Base-by-base conservation (phyloP, 2,888 invertebrate species). In the Lasius platythorax region DNA sequence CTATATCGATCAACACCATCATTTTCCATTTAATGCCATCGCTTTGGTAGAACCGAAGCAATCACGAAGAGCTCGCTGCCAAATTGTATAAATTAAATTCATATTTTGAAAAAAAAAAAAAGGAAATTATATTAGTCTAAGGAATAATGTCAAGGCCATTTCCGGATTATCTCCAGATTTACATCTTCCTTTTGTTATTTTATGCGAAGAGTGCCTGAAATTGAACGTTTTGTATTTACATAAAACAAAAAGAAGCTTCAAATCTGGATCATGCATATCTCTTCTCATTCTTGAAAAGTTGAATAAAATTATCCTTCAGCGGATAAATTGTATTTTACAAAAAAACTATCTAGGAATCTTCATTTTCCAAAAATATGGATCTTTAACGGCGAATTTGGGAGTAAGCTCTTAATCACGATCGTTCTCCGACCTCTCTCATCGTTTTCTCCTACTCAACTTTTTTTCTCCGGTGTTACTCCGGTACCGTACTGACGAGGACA, bases 391-490 rank as follows among this genome's bases (percentile, higher is more conserved):
- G 23, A 37, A 37, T 37, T 37, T 33, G 4, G n/a, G 46, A 43
- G 33, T 5, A 11, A 67, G 30, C n/a, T 40, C 40, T 70, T 50
- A 37, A 56, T 56, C 67, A 43, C 33, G 18, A 75, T 83, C 68
- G 78, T 79, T 79, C 67, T 81, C 78, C 43, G 12, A 53, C 37
- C 50, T 76, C 75, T 76, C 37, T 76, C 66, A 76, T 64, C 37
- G 64, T 76, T n/a, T 15, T 74, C n/a, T 64, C 23, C 37, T 40
- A 50, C 23, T 66, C 23, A 23, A 73, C 5, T 40, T 37, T 73
- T 0, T 37, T 73, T 0, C 23, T 8, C 43, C 15, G 4, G 4
- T 8, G 18, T 15, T 1, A 33, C 58, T 28, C 40, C 3, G 40
- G 33, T 46, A 3, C 23, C 40, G 11, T 81, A 81, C 12, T 81